Evolutionary conservation across 1,140 invertebrate genomes (phyloP).

Genomic region (Bombus turneri): DNA sequence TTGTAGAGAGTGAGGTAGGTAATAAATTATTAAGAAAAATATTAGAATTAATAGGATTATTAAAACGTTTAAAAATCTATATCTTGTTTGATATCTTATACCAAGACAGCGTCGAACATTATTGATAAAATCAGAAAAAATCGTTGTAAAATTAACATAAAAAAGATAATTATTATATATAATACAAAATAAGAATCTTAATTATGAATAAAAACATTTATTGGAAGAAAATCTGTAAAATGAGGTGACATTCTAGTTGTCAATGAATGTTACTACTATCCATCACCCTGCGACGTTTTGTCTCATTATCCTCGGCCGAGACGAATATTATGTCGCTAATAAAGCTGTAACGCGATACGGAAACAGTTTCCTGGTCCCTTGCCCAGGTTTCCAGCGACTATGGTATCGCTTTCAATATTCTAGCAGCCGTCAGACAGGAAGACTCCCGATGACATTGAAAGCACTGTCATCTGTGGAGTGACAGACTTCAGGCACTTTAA

Average conservation of each 20-base stretch:
- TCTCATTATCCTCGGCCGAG: constrained; percentile 18
- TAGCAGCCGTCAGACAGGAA: constrained; percentile 8
- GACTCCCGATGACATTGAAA: constrained; percentile 46
- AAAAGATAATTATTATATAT: too few species aligned
- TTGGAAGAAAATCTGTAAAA: background rate
- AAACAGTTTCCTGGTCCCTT: constrained; percentile 3
- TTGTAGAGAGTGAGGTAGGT: too few species aligned
- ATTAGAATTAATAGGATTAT: too few species aligned
- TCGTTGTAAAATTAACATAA: too few species aligned
- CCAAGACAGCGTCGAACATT: too few species aligned
- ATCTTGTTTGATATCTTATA: too few species aligned
- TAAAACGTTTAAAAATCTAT: too few species aligned
- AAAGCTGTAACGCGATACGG: constrained; percentile 16
- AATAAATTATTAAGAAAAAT: too few species aligned
- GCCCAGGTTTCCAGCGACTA: background rate
- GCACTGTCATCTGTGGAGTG: constrained; percentile 25
- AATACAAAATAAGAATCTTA: background rate
- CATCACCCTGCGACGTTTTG: too few species aligned
- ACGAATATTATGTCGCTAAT: constrained; percentile 24
- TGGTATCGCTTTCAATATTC: constrained; percentile 47
- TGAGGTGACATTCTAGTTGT: background rate
- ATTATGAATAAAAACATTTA: background rate
- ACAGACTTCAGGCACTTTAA: constrained; percentile 63
- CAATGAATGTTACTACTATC: background rate
- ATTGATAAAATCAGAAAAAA: too few species aligned